These are phyloP conservation scores for Pollenia griseotomentosa DNA, from an alignment of 2,888 invertebrate species.

Conservation along the genomic window DNA sequence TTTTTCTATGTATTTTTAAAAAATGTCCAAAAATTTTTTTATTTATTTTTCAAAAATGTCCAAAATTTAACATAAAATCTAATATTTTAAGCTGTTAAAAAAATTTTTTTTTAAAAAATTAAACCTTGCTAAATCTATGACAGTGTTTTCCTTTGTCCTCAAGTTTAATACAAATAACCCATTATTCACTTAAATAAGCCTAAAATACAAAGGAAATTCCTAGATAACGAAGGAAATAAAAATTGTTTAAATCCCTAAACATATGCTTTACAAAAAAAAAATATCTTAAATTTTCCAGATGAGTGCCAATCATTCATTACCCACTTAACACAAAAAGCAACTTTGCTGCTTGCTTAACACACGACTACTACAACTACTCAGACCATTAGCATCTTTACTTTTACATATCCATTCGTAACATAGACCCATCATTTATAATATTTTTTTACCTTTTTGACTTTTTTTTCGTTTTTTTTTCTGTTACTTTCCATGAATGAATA, in stretches of 20 bases:
- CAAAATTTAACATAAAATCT: no score
- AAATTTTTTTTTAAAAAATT: no score
- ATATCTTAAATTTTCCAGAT: conserved; percentile 63
- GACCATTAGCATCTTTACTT: not conserved
- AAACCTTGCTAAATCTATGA: no score
- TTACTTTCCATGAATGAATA: conserved; percentile 23
- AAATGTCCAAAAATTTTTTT: no score
- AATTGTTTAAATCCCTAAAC: conserved; percentile 11
- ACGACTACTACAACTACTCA: not conserved
- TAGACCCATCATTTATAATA: not conserved
- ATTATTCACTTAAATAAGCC: not conserved
- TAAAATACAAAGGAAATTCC: no score
- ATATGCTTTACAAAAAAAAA: conserved; percentile 53
- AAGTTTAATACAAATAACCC: no score
- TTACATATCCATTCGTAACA: not conserved
- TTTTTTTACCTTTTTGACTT: conserved; percentile 36
- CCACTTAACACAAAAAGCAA: conserved; percentile 55
- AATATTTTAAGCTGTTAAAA: no score
- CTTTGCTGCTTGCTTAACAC: not conserved
- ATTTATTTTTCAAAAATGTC: no score
- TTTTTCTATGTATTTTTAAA: no score
- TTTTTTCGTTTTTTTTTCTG: not conserved
- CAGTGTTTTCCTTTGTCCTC: no score
- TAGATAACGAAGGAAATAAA: not conserved
- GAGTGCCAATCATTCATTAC: conserved; percentile 67